Evolutionary conservation across 1,140 invertebrate species (phyloP), one percentile per base, ranked within the genome.

Genomic region (Tenebrio molitor): DNA sequence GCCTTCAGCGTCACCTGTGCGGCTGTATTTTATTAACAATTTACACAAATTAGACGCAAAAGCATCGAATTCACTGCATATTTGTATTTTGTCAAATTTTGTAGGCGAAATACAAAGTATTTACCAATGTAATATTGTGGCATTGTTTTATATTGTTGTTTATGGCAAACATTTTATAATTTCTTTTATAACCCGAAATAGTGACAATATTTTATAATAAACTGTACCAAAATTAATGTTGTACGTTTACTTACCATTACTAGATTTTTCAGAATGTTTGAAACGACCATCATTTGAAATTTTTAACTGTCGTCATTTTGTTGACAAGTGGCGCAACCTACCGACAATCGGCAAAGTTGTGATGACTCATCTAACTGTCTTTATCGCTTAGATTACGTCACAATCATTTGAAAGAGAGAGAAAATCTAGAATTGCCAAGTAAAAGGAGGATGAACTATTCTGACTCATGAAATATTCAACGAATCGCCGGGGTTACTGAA

Each of bases 101-200:
- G 25, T 42, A 66, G 62, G 17, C 33, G 44, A 53, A 58, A 25
- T 58, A 39, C n/a, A n/a, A 39, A 39, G 36, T 39, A 39, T 15
- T 62, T 23, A 23, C 12, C 21, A 17, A 62, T 62, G 21, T 62
- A 62, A 62, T 8, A 23, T 25, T 62, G 53, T 62, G 21, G 53
- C 12, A 62, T 62, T 21, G 25, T 62, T 62, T 62, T 33, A 62
- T 62, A 62, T 8, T 62, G 53, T 25, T 42, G 29, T 41, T 39
- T 66, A 19, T 66, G 21, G n/a, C 1, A 29, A 41, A 34, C 12
- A 42, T 64, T 66, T 66, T 66, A 66, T 66, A 66, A 42, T 66
- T 66, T 66, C 33, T 66, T 14, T 66, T 66, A 44, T 42, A 58
- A 10, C 12, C n/a, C 23, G 5, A 58, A 39, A 39, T 8, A 7